Base-by-base conservation (phyloP, 2,888 invertebrate genomes). In the Melitaea athalia region DNA sequence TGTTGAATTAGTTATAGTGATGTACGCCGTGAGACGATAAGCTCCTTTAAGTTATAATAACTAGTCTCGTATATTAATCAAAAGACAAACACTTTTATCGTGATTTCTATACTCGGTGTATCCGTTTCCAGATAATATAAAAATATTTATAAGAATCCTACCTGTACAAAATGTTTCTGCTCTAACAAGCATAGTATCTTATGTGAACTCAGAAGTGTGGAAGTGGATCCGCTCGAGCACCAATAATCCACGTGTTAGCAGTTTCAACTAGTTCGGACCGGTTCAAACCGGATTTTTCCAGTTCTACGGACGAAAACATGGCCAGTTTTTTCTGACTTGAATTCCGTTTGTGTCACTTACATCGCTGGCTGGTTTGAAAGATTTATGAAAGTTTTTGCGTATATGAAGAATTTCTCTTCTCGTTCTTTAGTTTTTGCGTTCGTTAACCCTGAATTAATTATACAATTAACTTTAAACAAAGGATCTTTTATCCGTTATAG, bases 261-360 rank as follows among this genome's bases (percentile, higher is more conserved):
- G 71, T 49, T 59, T 64, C 60, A 74, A 75, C 76, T 64, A 70
- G 73, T 76, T 74, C 68, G 69, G 67, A 74, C 74, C 65, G 72
- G 71, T 72, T 71, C 61, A 69, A 74, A 72, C 72, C 68, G 74
- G 75, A 75, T 74, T 74, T 74, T 72, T 72, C 65, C 69, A 67
- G 74, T 74, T 73, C 55, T 53, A 67, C 70, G 70, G 70, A 68
- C 67, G 71, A 72, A 66, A 74, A 73, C 72, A 72, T 72, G 71
- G 66, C 70, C 65, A 55, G 53, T 11, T 55, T 57, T 72, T 71
- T 71, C 68, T 69, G 69, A 67, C 68, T 69, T 62, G 55, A 63
- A 63, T 70, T 65, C 57, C 70, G 68, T 72, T 70, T 70, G 64
- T 69, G 72, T 65, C 69, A 64, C 66, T 69, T 62, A 69, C 68